Base-by-base conservation (phyloP, 2,888 invertebrate genomes). In the Dryocosmus kuriphilus region DNA sequence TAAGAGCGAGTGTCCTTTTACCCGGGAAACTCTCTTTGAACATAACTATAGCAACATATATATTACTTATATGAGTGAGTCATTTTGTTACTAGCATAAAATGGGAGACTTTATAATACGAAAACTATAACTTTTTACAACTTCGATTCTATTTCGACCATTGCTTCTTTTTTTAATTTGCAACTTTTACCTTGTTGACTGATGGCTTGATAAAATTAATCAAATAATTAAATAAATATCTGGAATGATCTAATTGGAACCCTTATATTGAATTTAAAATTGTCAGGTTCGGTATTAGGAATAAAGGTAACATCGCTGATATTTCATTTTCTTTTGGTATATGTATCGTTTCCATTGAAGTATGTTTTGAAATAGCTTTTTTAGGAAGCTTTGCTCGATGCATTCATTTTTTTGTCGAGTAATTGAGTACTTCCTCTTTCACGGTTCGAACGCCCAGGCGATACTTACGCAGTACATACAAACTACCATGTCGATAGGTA, bases 401-500 rank as follows among this genome's bases (percentile, higher is more conserved):
- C 41, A 57, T 57, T 5, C 24, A 57, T 16, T 55, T 57, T 57
- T 24, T 57, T 27, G 11, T 14, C 14, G 22, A 57, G 22, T 24
- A 57, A 57, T 57, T 24, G 14, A 57, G 24, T 57, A 24, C 57
- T 24, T 5, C 57, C 57, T 57, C 22, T 57, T 57, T 57, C 57
- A 24, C 14, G 57, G 24, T 57, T 24, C 22, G 55, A 55, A 16
- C 16, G 41, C 41, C 5, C 41, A 41, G 16, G 41, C n/a, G 11
- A 24, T 57, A 57, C 57, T 24, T 24, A 24, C 14, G 16, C 14
- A 24, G 24, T 57, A 57, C 24, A 57, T 22, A 57, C 24, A 11
- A 24, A 57, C 24, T 57, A 24, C 24, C 16, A 46, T 63, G 62
- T 63, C n/a, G 62, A 63, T 63, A 35, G 67, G 46, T 51, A 77